phyloP scores from a whole-genome alignment of 2,888 invertebrate genomes.

The Melanophora roralis region DNA sequence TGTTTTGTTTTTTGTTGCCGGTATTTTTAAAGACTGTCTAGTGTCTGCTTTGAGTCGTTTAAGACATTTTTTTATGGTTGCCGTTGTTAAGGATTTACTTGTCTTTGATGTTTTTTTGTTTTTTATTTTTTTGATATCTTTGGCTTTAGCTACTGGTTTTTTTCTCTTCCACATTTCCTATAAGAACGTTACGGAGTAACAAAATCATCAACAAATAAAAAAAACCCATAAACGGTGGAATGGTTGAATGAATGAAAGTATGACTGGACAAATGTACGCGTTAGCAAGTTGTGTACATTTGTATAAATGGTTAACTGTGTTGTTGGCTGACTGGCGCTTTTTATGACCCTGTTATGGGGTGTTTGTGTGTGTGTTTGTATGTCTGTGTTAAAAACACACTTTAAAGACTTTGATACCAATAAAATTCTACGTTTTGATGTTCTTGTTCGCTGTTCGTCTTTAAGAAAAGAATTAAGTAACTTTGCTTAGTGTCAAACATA shows the following conservation, averaged over 20 bases:
- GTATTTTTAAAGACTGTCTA: conserved; percentile 54
- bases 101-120: conserved; percentile 52
- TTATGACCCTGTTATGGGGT: conserved; percentile 50
- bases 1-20: not conserved
- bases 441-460: conserved; percentile 30
- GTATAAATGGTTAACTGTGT: not conserved
- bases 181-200: conserved; percentile 29
- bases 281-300: not conserved
- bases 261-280: conserved; percentile 22
- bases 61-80: conserved; percentile 29
- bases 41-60: conserved; percentile 46
- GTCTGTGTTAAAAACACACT: not conserved
- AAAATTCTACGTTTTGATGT: conserved; percentile 33
- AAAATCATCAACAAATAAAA: conserved; percentile 25
- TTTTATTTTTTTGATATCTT: conserved; percentile 47
- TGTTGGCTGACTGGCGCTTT: conserved; percentile 26
- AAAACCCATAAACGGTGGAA: not conserved
- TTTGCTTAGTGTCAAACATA: conserved; percentile 53
- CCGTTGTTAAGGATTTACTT: conserved; percentile 53
- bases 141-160: conserved; percentile 57
- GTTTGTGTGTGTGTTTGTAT: not conserved
- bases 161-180: conserved; percentile 15
- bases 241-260: conserved; percentile 30
- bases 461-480: conserved; percentile 59
- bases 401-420: not conserved